A percentile compares a stretch with the other conserved stretches of the same genome.
phyloP scores from a whole-genome alignment of 2,888 invertebrate genomes.

The Scotopteryx bipunctaria region DNA sequence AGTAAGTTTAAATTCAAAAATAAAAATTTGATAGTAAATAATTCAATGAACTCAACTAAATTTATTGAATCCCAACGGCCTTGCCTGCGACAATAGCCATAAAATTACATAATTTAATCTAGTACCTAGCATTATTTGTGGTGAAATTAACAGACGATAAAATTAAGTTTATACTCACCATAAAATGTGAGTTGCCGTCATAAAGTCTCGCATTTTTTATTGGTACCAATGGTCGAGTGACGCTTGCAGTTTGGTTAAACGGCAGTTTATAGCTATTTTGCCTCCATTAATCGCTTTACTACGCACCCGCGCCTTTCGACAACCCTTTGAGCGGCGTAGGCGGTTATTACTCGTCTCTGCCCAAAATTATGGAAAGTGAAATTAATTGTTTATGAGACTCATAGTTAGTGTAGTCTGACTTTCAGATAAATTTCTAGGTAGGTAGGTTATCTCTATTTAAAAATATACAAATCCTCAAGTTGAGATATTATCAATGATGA shows the following conservation, averaged over 20 bases:
- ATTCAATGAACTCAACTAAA: conserved; percentile 46
- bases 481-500: neutral
- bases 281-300: conserved; percentile 83
- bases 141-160: conserved; percentile 84
- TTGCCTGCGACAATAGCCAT: conserved; percentile 69
- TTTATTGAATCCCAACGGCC: conserved; percentile 43
- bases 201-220: conserved; percentile 84
- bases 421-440: neutral
- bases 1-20: no score
- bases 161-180: conserved; percentile 84
- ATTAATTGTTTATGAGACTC: conserved; percentile 26
- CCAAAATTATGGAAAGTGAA: conserved; percentile 23
- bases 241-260: conserved; percentile 83
- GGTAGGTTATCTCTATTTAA: neutral
- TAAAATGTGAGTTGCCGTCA: conserved; percentile 84
- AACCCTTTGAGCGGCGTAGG: conserved; percentile 59
- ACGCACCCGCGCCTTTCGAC: conserved; percentile 73
- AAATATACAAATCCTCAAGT: neutral
- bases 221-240: conserved; percentile 77
- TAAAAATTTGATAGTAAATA: no score
- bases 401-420: conserved; percentile 13
- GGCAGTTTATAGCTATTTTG: conserved; percentile 82
- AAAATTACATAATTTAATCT: conserved; percentile 77
- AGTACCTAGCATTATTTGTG: conserved; percentile 80
- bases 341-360: conserved; percentile 30